A percentile compares a stretch with the other conserved stretches of the same genome.
Evolutionary conservation across 2,888 invertebrate species (phyloP).

Genomic region (Synergus japonicus): DNA sequence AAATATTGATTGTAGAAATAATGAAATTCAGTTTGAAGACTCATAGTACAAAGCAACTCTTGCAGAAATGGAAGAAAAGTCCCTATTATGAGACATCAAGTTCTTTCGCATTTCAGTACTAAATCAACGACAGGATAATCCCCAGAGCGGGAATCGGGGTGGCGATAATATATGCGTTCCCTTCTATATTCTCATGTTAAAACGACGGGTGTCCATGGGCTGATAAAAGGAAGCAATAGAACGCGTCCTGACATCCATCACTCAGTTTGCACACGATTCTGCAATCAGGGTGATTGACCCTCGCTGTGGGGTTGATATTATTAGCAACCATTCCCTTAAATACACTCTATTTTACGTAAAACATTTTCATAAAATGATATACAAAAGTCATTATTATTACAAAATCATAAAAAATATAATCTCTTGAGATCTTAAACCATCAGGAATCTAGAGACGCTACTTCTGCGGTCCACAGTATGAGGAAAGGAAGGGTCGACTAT

Average conservation of each 20-base stretch:
- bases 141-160: background rate
- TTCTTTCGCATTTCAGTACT: conserved; percentile 1
- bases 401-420: background rate
- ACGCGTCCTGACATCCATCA: conserved; percentile 35
- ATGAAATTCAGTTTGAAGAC: too few relatives aligned
- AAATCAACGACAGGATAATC: conserved; percentile 20
- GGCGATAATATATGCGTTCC: conserved; percentile 26
- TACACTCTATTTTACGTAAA: background rate
- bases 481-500: conserved; percentile 54
- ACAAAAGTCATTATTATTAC: background rate
- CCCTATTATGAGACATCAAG: background rate
- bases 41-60: background rate
- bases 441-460: background rate
- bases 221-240: conserved; percentile 36
- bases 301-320: background rate
- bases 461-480: background rate
- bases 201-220: conserved; percentile 33
- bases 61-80: background rate
- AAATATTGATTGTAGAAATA: too few relatives aligned
- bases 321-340: background rate
- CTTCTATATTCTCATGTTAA: conserved; percentile 35
- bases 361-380: background rate
- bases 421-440: background rate
- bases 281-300: conserved; percentile 28
- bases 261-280: conserved; percentile 34